Conservation (phyloP, 2,797 vertebrate species). For the Sebastolobus alascanus region DNA sequence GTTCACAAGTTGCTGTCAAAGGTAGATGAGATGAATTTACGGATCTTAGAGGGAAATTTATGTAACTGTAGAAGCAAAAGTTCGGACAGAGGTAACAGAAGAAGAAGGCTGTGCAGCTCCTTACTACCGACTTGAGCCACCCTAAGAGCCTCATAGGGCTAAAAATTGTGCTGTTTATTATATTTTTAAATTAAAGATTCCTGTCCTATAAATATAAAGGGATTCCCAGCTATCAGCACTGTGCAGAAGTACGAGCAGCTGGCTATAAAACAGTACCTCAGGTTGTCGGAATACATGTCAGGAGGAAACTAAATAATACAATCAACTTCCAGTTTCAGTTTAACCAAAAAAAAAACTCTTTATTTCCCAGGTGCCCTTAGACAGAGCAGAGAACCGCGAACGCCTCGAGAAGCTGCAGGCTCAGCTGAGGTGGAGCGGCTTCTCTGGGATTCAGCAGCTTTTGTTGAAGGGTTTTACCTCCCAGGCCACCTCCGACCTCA, state of each 20-base stretch:
- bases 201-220: background rate
- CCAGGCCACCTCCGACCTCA: constrained; percentile 94
- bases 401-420: constrained; percentile 97
- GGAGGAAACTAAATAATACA: background rate
- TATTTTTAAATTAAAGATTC: background rate
- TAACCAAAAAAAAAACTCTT: background rate
- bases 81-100: background rate
- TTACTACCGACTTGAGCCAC: background rate
- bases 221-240: background rate
- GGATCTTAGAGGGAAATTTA: constrained; percentile 5
- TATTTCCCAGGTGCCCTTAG: constrained; percentile 89
- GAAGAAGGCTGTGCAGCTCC: background rate
- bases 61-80: background rate
- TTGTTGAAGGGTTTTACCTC: constrained; percentile 98
- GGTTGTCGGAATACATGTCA: background rate
- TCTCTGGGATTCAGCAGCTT: constrained; percentile 97
- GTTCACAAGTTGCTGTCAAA: constrained; percentile 93
- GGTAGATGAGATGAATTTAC: constrained; percentile 60
- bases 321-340: background rate
- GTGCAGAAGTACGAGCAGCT: background rate
- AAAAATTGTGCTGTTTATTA: background rate
- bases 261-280: background rate
- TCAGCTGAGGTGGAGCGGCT: constrained; percentile 97
- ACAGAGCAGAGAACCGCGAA: constrained; percentile 95
- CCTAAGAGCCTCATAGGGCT: background rate